Evolutionary conservation across 64 coral and sea anemone species (phyloP), one percentile per base, ranked within the genome.

Genomic region (Porites australiensis): DNA sequence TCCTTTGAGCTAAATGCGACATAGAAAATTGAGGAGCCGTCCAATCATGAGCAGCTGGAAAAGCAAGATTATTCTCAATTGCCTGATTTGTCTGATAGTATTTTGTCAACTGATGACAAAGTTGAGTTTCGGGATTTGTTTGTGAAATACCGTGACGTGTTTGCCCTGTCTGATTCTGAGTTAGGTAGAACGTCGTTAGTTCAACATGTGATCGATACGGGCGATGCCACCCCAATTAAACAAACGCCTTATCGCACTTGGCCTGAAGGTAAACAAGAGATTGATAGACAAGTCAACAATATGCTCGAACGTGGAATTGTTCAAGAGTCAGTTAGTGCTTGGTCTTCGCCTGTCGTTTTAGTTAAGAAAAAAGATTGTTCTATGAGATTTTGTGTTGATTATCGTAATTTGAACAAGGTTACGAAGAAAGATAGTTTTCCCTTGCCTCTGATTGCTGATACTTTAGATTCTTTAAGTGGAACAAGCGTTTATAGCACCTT

Each of bases 261-360:
- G 4, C 73, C 73, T 10, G 57, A 21, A 9, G 20, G 75, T 13
- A 74, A 70, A 9, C 6, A 53, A 21, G 76, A 90, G 46, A 74
- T 77, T 27, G 27, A 69, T 64, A 23, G 75, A 2, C 73, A 79
- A 8, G 49, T 90, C 19, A 13, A 67, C 1, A 62, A 90, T 5
- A 90, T 90, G 88, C 59, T 79, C 6, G 44, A 90, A 2, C 51
- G 50, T 19, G 88, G 63, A 43, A 64, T 90, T 14, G 81, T 81
- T 4, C 48, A 55, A 51, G 75, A 79, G 37, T 79, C 88, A 9
- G 50, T 76, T 27, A 80, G 62, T 80, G 59, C 76, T 5, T 90
- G 47, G 51, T 66, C 57, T 58, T 79, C 76, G 6, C 88, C 63
- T 21, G 74, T 90, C 1, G 75, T 80, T 68, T 68, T 90, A 21